phyloP scores from a whole-genome alignment of 2,797 vertebrate species.

The Karalla daura region DNA sequence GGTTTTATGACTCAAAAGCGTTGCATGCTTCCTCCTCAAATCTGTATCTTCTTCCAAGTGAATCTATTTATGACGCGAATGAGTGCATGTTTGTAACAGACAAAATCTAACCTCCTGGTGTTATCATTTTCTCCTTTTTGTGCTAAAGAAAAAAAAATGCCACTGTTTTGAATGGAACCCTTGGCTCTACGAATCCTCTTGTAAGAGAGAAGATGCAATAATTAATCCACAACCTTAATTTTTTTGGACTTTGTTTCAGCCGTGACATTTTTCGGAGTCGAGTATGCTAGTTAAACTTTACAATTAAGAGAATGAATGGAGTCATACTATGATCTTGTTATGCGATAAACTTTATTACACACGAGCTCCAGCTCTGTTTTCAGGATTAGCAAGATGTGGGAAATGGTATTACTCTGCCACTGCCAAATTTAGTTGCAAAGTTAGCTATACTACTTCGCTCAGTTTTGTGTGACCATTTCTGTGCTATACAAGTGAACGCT shows the following conservation, averaged over 20 bases:
- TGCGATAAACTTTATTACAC: slow-evolving; percentile 57
- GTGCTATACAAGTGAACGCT: slow-evolving; percentile 26
- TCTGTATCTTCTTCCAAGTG: slow-evolving; percentile 86
- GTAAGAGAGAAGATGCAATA: slow-evolving; percentile 88
- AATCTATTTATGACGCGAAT: slow-evolving; percentile 86
- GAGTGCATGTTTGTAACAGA: slow-evolving; percentile 89
- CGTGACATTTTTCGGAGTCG: slow-evolving; percentile 62
- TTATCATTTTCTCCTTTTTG: slow-evolving; percentile 75
- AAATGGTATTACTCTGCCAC: slow-evolving; percentile 79
- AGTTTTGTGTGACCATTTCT: slow-evolving; percentile 51
- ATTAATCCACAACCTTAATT: slow-evolving; percentile 86
- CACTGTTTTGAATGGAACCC: slow-evolving; percentile 76
- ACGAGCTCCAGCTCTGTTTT: slow-evolving; percentile 57
- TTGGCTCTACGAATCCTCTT: slow-evolving; percentile 77
- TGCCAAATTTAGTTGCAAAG: slow-evolving; percentile 80
- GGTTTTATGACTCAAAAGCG: slow-evolving; percentile 82
- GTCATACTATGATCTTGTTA: slow-evolving; percentile 71
- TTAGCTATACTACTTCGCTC: slow-evolving; percentile 62
- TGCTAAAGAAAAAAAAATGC: slow-evolving; percentile 73
- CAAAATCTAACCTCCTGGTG: slow-evolving; percentile 81
- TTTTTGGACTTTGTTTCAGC: slow-evolving; percentile 71
- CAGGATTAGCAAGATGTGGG: slow-evolving; percentile 69
- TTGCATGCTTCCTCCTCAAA: slow-evolving; percentile 90
- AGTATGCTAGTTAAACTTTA: slow-evolving; percentile 68
- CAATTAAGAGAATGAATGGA: slow-evolving; percentile 67